These are phyloP conservation scores for Masnerella sp. DNA, from an alignment of 2,888 invertebrate genomes.

Conservation along the genomic window DNA sequence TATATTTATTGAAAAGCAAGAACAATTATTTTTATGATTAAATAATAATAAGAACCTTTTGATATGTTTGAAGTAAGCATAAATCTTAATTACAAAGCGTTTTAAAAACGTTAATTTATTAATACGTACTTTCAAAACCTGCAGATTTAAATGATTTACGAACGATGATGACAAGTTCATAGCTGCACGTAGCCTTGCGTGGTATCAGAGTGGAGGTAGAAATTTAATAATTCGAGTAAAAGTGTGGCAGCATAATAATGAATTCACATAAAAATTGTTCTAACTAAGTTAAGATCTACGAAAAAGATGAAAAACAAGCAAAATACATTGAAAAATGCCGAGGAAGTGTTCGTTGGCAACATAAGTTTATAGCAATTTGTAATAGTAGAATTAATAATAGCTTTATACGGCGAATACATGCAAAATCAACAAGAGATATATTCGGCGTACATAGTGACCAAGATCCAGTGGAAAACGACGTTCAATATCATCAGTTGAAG, in stretches of 20 bases:
- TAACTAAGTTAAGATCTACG: conserved; percentile 5
- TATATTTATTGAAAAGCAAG: not conserved
- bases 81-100: not conserved
- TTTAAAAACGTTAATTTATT: conserved; percentile 1
- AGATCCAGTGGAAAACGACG: conserved; percentile 32
- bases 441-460: conserved; percentile 14
- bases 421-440: conserved; percentile 38
- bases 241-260: conserved; percentile 2
- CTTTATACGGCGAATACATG: conserved; percentile 50
- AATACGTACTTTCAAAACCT: too few species aligned
- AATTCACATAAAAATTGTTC: conserved; percentile 18
- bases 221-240: conserved; percentile 31
- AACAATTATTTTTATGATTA: not conserved
- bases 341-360: conserved; percentile 40
- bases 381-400: conserved; percentile 41
- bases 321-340: conserved; percentile 32
- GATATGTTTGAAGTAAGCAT: too few species aligned
- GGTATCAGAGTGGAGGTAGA: conserved; percentile 27
- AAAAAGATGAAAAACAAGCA: conserved; percentile 15
- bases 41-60: not conserved
- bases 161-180: conserved; percentile 32
- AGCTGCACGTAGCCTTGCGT: conserved; percentile 51
- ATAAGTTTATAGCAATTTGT: conserved; percentile 54
- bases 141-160: conserved; percentile 14
- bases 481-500: conserved; percentile 2